Conservation (phyloP, 2,797 vertebrate species). For the Lophotriccus pileatus region DNA sequence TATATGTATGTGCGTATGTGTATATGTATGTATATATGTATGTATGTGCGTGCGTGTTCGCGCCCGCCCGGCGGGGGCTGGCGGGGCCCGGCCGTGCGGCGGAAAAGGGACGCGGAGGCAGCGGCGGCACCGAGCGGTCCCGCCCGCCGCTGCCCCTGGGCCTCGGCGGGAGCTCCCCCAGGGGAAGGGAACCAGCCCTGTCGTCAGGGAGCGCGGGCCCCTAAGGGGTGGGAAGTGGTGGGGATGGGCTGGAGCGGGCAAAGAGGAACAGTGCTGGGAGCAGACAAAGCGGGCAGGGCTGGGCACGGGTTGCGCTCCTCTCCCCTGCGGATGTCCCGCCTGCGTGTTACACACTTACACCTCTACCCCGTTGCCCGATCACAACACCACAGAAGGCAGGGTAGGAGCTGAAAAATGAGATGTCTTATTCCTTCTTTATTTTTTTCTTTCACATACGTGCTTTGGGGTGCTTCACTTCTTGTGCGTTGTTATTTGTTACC, state of each 20-base stretch:
- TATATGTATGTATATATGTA: no score
- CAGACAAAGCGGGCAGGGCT: not conserved
- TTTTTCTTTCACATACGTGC: accelerated
- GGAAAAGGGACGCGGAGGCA: not conserved
- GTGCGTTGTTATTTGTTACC: accelerated
- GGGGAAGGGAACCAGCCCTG: no score
- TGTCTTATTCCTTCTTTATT: no score
- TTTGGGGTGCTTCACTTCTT: accelerated
- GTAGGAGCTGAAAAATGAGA: not conserved
- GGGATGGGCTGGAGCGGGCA: not conserved
- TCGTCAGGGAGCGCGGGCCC: not conserved
- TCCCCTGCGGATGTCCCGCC: no score
- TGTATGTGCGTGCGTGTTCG: no score
- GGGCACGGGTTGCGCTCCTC: not conserved
- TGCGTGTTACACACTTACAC: not conserved
- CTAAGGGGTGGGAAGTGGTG: accelerated
- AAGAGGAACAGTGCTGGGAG: not conserved
- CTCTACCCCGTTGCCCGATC: accelerated
- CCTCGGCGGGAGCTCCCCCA: not conserved
- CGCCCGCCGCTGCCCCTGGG: not conserved
- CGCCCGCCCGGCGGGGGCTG: not conserved
- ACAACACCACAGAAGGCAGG: accelerated
- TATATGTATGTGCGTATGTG: no score
- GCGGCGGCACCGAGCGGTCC: not conserved
- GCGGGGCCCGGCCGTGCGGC: not conserved